phyloP scores from a whole-genome alignment of 35 echinoderm and acorn worm genomes.

The Heliocidaris tuberculata region DNA sequence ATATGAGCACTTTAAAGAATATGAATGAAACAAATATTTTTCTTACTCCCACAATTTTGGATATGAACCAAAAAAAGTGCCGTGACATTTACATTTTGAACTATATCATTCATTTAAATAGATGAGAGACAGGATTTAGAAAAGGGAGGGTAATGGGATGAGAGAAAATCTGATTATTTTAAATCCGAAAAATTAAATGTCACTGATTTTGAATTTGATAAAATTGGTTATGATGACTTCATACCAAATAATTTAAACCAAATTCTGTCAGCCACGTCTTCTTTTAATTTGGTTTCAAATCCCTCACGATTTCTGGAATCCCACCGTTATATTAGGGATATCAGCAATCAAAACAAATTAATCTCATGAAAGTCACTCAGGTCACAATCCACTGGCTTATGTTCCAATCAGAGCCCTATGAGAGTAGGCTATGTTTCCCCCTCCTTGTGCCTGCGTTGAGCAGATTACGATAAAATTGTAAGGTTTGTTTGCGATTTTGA shows the following conservation, averaged over 20 bases:
- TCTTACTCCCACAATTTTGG: too few relatives aligned
- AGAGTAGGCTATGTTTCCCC: background rate
- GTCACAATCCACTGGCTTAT: background rate
- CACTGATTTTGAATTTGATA: background rate
- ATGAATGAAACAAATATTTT: background rate
- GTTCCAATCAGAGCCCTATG: background rate
- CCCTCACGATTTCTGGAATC: background rate
- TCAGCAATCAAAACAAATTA: constrained; percentile 6
- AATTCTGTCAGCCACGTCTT: background rate
- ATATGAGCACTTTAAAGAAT: background rate
- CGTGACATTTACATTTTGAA: background rate
- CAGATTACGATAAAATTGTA: background rate
- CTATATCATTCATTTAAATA: background rate
- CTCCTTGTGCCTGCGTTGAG: background rate
- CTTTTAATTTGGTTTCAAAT: background rate
- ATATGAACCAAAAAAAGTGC: background rate
- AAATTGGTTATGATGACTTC: background rate
- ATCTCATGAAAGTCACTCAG: background rate
- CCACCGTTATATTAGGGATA: background rate
- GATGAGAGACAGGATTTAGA: background rate
- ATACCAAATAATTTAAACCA: background rate
- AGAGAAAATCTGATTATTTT: background rate
- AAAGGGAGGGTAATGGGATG: background rate
- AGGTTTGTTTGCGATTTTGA: background rate
- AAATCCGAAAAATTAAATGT: background rate